Evolutionary conservation across 2,888 invertebrate species (phyloP).

Genomic region (Cataglyphis livida): DNA sequence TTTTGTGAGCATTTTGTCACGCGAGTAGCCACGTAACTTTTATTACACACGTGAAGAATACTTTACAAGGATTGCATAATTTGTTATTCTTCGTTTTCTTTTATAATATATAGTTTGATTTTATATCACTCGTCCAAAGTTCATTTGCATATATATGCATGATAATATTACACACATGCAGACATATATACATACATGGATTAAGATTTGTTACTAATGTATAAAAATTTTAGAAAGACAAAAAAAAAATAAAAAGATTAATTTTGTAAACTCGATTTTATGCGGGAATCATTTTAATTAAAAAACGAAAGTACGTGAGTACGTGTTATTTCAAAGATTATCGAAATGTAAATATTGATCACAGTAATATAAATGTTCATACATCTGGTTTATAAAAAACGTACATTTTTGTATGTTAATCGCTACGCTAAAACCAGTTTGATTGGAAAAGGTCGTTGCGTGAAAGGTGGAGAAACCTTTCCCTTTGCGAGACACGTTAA

Average conservation of each 20-base stretch:
- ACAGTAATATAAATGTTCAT: neutral
- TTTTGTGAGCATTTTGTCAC: slow-evolving; percentile 43
- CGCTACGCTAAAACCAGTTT: slow-evolving; percentile 51
- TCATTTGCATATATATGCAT: slow-evolving; percentile 6
- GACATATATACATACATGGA: neutral
- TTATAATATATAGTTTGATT: slow-evolving; percentile 8
- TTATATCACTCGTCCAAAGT: slow-evolving; percentile 1
- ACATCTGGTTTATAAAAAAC: neutral
- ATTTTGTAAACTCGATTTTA: neutral
- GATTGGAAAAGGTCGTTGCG: slow-evolving; percentile 35
- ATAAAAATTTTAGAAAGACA: neutral
- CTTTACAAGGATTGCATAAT: slow-evolving; percentile 25
- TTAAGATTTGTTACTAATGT: neutral
- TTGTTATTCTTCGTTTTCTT: slow-evolving; percentile 14
- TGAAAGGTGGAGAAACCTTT: slow-evolving; percentile 45
- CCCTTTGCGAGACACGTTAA: neutral
- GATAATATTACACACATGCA: neutral
- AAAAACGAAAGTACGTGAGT: neutral
- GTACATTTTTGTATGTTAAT: slow-evolving; percentile 16
- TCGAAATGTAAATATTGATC: neutral
- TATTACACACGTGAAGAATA: slow-evolving; percentile 12
- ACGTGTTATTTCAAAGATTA: neutral
- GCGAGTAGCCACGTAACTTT: slow-evolving; percentile 38
- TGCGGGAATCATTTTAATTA: neutral
- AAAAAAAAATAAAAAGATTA: neutral